phyloP scores from a whole-genome alignment of 2,113 vertebrate genomes.

The Saimiri boliviensis region DNA sequence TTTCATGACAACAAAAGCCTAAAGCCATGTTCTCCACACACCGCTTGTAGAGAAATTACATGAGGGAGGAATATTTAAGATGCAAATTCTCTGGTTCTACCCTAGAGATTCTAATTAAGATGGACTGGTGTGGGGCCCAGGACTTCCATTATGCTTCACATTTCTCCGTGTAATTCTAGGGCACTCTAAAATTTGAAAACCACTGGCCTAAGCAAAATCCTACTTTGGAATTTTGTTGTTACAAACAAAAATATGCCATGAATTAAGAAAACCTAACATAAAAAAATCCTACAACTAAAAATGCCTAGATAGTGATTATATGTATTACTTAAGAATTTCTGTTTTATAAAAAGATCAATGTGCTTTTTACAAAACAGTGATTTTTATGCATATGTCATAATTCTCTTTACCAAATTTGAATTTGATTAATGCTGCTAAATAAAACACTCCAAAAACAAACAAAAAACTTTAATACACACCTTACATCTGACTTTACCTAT shows the following conservation, averaged over 20 bases:
- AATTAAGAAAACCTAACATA: neutral
- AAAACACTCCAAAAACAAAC: neutral
- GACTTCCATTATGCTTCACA: neutral
- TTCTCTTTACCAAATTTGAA: neutral
- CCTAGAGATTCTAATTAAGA: neutral
- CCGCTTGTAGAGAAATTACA: neutral
- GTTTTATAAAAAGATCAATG: neutral
- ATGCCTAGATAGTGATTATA: neutral
- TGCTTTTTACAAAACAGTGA: neutral
- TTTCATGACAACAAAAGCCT: slow-evolving; percentile 20
- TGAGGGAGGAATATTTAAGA: neutral
- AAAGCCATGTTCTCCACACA: neutral
- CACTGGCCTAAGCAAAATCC: neutral
- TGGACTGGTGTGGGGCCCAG: neutral
- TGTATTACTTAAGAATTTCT: neutral
- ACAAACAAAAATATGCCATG: neutral
- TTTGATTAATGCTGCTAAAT: neutral
- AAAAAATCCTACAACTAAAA: neutral
- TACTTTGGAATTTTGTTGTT: neutral
- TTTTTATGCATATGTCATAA: neutral
- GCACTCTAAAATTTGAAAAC: neutral
- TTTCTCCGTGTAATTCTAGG: neutral
- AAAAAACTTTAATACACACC: neutral
- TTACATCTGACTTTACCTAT: neutral
- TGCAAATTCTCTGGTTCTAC: neutral